A percentile compares a stretch with the other conserved stretches of the same genome.
phyloP scores from a whole-genome alignment of 2,888 invertebrate species.

The Drosophila acutilabella region DNA sequence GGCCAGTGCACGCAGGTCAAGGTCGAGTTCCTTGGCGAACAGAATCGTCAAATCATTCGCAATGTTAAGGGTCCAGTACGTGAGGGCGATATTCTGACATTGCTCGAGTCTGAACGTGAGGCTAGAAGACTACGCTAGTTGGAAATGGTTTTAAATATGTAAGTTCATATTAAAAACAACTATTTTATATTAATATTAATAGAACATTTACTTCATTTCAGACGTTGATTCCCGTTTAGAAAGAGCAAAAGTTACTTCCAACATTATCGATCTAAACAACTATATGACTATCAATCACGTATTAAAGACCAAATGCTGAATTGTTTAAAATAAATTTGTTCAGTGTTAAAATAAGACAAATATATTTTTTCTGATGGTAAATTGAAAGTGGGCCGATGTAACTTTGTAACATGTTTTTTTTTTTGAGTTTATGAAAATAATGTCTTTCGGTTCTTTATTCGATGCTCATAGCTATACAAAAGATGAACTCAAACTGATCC shows the following conservation, averaged over 20 bases:
- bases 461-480: slow-evolving; percentile 41
- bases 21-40: slow-evolving; percentile 98
- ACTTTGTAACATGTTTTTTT: too few relatives aligned
- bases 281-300: slow-evolving; percentile 88
- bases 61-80: slow-evolving; percentile 99
- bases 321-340: slow-evolving; percentile 68
- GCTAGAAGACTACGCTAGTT: slow-evolving; percentile 95
- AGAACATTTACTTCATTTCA: slow-evolving; percentile 4
- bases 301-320: slow-evolving; percentile 40
- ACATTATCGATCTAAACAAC: slow-evolving; percentile 1
- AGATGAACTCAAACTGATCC: slow-evolving; percentile 15
- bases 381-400: neutral
- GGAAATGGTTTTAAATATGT: slow-evolving; percentile 41
- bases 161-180: neutral
- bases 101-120: slow-evolving; percentile 99
- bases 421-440: neutral
- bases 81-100: slow-evolving; percentile 98
- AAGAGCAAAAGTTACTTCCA: neutral
- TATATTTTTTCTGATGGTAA: slow-evolving; percentile 22
- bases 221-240: slow-evolving; percentile 23
- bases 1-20: slow-evolving; percentile 99
- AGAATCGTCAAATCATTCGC: slow-evolving; percentile 98
- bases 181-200: neutral
- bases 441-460: neutral
- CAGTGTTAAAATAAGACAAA: slow-evolving; percentile 51